These are phyloP conservation scores for Merops nubicus DNA, from an alignment of 2,113 vertebrate genomes.

Conservation along the genomic window DNA sequence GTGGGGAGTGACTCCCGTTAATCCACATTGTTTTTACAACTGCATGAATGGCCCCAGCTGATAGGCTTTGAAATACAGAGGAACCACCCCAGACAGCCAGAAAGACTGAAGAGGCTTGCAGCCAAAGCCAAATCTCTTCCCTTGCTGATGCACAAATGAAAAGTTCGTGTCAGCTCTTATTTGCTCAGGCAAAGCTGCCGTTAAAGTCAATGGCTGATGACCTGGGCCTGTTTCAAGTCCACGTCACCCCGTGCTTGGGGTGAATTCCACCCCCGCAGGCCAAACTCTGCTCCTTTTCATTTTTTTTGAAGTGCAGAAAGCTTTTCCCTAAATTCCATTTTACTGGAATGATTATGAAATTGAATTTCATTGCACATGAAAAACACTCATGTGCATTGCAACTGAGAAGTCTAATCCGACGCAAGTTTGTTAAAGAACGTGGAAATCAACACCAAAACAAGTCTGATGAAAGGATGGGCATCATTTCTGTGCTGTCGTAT, in stretches of 20 bases:
- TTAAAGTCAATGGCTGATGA: neutral
- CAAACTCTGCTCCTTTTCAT: neutral
- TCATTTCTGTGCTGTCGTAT: neutral
- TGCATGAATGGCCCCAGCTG: neutral
- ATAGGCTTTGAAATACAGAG: neutral
- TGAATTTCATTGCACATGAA: no score
- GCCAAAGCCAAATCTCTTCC: neutral
- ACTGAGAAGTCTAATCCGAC: neutral
- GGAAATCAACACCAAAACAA: neutral
- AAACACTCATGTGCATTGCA: neutral
- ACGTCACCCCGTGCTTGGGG: neutral
- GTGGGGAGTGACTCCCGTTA: neutral
- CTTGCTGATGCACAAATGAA: neutral
- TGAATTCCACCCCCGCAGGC: neutral
- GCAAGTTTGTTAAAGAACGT: neutral
- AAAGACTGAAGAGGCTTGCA: neutral
- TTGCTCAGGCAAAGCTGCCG: neutral
- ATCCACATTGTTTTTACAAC: conserved; percentile 24
- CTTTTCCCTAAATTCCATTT: neutral
- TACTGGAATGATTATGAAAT: neutral
- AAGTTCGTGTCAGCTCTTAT: neutral
- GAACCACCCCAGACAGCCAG: neutral
- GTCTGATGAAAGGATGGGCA: neutral
- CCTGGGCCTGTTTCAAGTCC: neutral
- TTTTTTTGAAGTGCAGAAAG: neutral